A percentile compares a stretch with the other conserved stretches of the same genome.
phyloP scores from a whole-genome alignment of 2,888 invertebrate genomes.

The Drosophila macrospina region DNA sequence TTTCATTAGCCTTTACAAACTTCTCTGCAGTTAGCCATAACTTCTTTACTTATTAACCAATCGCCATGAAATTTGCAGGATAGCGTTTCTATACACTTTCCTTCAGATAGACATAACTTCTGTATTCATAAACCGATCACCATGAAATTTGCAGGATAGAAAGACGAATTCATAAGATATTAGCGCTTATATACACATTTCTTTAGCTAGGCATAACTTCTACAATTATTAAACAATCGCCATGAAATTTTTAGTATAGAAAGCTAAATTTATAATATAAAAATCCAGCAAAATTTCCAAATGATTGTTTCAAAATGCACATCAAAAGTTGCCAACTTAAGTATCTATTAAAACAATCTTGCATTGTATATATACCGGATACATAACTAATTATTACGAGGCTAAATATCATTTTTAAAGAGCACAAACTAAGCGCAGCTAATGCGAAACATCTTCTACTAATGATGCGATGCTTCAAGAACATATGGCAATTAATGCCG shows the following conservation, averaged over 20 bases:
- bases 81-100: too few relatives aligned
- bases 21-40: too few relatives aligned
- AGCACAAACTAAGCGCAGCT: constrained; percentile 62
- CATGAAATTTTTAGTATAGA: background rate
- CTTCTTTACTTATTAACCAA: too few relatives aligned
- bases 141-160: too few relatives aligned
- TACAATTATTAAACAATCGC: background rate
- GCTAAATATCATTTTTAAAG: constrained; percentile 22
- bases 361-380: background rate
- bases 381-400: constrained; percentile 28
- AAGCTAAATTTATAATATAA: background rate
- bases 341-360: background rate
- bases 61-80: too few relatives aligned
- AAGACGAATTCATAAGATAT: too few relatives aligned
- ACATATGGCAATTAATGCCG: constrained; percentile 13
- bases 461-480: constrained; percentile 55
- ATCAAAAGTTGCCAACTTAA: background rate
- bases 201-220: too few relatives aligned
- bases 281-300: background rate
- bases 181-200: too few relatives aligned
- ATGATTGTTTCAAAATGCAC: too few relatives aligned
- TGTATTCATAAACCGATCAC: too few relatives aligned
- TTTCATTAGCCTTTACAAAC: background rate
- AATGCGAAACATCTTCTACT: constrained; percentile 48
- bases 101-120: too few relatives aligned